Conservation (phyloP, 2,888 invertebrate species). For the Marronus borbonicus region DNA sequence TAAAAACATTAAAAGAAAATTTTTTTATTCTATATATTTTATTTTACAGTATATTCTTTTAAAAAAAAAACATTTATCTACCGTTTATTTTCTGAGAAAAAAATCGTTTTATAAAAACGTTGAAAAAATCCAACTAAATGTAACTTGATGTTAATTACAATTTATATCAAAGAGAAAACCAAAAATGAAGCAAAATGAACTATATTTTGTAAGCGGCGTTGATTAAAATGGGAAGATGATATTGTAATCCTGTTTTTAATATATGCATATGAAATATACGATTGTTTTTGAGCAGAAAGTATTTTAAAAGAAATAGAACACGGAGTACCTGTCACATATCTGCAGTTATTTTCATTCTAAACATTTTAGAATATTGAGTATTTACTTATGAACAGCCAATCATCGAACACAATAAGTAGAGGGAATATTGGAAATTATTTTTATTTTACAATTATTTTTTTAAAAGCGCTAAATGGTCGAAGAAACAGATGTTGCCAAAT, state of each 20-base stretch:
- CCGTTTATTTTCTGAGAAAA: slow-evolving; percentile 40
- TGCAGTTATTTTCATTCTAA: slow-evolving; percentile 25
- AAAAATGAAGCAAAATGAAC: slow-evolving; percentile 10
- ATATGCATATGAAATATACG: slow-evolving; percentile 27
- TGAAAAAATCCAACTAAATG: slow-evolving; percentile 25
- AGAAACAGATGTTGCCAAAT: slow-evolving; percentile 48
- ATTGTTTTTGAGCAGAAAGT: slow-evolving; percentile 27
- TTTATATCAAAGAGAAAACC: slow-evolving; percentile 27
- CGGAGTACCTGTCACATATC: slow-evolving; percentile 39
- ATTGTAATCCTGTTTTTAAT: slow-evolving; percentile 36
- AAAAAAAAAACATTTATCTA: slow-evolving; percentile 17
- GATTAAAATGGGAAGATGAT: slow-evolving; percentile 9
- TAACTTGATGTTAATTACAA: slow-evolving; percentile 10
- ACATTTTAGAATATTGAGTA: not conserved
- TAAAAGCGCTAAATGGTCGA: slow-evolving; percentile 2
- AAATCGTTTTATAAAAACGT: slow-evolving; percentile 30
- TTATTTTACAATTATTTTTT: slow-evolving; percentile 43
- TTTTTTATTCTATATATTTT: slow-evolving; percentile 44
- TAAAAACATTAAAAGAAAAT: slow-evolving; percentile 63
- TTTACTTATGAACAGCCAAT: not conserved
- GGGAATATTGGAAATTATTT: slow-evolving; percentile 23
- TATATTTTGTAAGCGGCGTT: slow-evolving; percentile 36
- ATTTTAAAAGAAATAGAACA: slow-evolving; percentile 28
- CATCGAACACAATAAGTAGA: slow-evolving; percentile 13
- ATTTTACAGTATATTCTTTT: slow-evolving; percentile 36